A percentile compares a stretch with the other conserved stretches of the same genome.
These are phyloP conservation scores for Diloba caeruleocephala DNA, from an alignment of 2,888 invertebrate genomes.

Conservation along the genomic window DNA sequence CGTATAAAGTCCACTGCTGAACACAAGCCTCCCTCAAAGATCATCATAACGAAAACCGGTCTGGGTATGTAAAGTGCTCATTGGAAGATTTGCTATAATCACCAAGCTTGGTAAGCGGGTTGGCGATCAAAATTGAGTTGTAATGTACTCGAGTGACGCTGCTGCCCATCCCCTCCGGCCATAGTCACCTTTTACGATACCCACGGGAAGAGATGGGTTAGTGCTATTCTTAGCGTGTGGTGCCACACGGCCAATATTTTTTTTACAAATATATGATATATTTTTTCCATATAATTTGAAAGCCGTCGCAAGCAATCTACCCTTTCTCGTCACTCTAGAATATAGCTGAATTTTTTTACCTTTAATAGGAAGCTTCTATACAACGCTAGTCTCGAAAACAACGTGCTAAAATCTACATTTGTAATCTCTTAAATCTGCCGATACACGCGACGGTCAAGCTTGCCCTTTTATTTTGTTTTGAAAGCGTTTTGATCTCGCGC, in stretches of 20 bases:
- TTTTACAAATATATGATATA: constrained; percentile 5
- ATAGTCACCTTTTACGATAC: too few relatives aligned
- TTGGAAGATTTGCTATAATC: too few relatives aligned
- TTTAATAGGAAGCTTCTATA: neutral
- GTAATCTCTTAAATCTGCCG: constrained; percentile 45
- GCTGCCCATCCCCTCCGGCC: too few relatives aligned
- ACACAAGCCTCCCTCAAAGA: too few relatives aligned
- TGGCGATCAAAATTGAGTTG: too few relatives aligned
- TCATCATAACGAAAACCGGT: too few relatives aligned
- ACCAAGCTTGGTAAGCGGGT: too few relatives aligned
- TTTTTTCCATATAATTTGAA: constrained; percentile 6
- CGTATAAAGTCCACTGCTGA: too few relatives aligned
- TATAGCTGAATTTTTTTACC: neutral
- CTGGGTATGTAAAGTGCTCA: too few relatives aligned
- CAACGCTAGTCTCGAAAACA: constrained; percentile 10
- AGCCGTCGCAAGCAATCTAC: neutral
- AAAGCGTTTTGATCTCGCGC: constrained; percentile 69
- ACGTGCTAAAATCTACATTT: constrained; percentile 46
- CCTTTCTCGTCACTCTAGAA: constrained; percentile 1
- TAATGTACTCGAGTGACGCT: too few relatives aligned
- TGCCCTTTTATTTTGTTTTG: constrained; percentile 64
- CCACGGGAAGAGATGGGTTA: too few relatives aligned
- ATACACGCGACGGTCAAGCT: constrained; percentile 56
- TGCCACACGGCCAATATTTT: neutral
- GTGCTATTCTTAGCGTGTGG: too few relatives aligned